Conservation (phyloP, 2,888 invertebrate species). For the Automeris io region DNA sequence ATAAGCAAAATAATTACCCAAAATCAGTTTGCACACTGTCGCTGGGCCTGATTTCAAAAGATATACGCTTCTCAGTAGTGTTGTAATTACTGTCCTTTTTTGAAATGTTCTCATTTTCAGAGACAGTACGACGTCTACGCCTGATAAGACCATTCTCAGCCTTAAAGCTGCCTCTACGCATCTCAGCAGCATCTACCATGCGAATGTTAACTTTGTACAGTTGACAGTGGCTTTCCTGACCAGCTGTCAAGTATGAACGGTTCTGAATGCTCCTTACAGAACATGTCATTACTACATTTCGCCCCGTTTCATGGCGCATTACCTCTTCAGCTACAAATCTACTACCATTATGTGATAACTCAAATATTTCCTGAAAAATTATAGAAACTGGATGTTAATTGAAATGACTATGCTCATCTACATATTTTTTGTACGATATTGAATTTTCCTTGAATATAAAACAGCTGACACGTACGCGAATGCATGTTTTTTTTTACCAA, state of each 20-base stretch:
- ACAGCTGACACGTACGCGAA: constrained; percentile 39
- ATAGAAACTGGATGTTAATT: constrained; percentile 6
- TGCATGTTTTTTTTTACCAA: constrained; percentile 12
- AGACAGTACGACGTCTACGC: constrained; percentile 68
- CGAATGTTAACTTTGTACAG: constrained; percentile 84
- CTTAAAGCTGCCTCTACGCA: constrained; percentile 74
- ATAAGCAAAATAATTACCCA: constrained; percentile 56
- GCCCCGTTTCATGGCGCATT: constrained; percentile 91
- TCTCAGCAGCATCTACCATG: constrained; percentile 74
- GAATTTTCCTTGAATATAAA: constrained; percentile 17
- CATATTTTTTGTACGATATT: constrained; percentile 11
- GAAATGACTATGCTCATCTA: constrained; percentile 10
- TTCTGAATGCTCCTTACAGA: constrained; percentile 84
- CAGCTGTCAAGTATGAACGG: constrained; percentile 88
- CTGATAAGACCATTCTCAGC: constrained; percentile 67
- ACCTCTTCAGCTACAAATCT: constrained; percentile 92
- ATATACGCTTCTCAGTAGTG: constrained; percentile 78
- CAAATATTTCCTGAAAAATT: constrained; percentile 89
- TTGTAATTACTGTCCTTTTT: constrained; percentile 62
- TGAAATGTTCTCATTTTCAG: constrained; percentile 71
- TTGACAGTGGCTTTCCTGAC: constrained; percentile 94
- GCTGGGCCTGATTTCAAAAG: constrained; percentile 84
- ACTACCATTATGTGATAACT: constrained; percentile 89
- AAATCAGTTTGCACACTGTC: constrained; percentile 93
- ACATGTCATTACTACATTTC: constrained; percentile 94